A percentile compares a stretch with the other conserved stretches of the same genome.
Conservation (phyloP, 2,888 invertebrate genomes). For the Reticulitermes lucifugus region DNA sequence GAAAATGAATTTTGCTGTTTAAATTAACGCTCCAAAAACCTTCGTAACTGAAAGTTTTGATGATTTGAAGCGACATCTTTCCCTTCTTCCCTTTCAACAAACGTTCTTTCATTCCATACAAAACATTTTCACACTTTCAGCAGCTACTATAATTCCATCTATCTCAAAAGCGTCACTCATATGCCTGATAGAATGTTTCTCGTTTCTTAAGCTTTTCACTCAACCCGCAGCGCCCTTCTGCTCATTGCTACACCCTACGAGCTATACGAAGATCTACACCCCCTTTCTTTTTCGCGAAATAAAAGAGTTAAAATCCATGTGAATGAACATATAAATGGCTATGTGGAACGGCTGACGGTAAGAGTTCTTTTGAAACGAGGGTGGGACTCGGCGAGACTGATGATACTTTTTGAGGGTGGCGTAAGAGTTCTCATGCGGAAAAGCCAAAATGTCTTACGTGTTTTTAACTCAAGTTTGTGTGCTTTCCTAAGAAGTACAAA, state of each 20-base stretch:
- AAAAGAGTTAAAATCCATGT: conserved; percentile 11
- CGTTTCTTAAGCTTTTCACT: conserved; percentile 20
- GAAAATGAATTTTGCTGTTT: background rate
- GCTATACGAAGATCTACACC: background rate
- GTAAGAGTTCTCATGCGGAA: conserved; percentile 10
- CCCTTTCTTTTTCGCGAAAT: background rate
- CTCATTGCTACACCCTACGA: too few relatives aligned
- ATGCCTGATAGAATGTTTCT: conserved; percentile 1
- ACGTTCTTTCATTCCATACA: background rate
- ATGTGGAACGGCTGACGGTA: background rate
- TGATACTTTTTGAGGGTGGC: conserved; percentile 8
- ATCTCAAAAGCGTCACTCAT: background rate
- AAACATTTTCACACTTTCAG: background rate
- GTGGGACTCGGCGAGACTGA: background rate
- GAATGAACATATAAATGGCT: conserved; percentile 24
- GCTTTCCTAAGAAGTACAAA: background rate
- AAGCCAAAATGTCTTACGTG: conserved; percentile 25
- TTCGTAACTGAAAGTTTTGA: conserved; percentile 16
- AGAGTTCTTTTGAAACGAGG: background rate
- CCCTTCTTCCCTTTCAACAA: background rate
- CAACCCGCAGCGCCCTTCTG: background rate
- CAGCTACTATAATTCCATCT: background rate
- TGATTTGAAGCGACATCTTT: conserved; percentile 22
- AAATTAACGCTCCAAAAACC: conserved; percentile 37
- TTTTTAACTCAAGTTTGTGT: conserved; percentile 13